Conservation (phyloP, 1,140 invertebrate species). For the Drosophila truncata region DNA sequence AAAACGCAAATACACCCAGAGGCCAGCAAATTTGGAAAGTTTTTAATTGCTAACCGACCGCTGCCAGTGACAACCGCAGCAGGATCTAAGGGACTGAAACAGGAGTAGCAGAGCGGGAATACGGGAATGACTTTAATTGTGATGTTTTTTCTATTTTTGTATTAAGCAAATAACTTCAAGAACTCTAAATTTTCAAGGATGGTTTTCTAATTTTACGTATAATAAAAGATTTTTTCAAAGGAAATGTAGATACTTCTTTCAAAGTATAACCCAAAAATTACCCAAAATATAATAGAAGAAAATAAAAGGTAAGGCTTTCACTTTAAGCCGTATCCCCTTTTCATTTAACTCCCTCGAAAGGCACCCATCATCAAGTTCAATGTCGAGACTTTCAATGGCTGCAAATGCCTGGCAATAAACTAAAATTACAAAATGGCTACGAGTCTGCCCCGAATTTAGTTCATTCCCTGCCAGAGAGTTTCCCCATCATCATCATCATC, state of each 20-base stretch:
- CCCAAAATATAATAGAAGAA: background rate
- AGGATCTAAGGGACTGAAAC: background rate
- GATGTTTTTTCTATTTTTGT: background rate
- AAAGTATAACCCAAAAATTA: background rate
- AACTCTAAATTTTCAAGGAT: background rate
- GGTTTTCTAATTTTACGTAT: background rate
- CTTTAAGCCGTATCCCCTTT: conserved; percentile 15
- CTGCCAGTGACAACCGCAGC: conserved; percentile 73
- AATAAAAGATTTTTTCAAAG: background rate
- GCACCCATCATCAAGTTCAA: conserved; percentile 60
- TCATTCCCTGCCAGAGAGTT: background rate
- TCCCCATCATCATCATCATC: conserved; percentile 27
- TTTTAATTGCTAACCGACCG: conserved; percentile 80
- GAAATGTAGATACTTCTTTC: background rate
- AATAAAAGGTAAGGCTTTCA: background rate
- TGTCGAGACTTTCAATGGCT: conserved; percentile 51
- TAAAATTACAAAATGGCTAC: conserved; percentile 62
- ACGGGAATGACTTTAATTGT: background rate
- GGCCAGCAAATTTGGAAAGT: conserved; percentile 66
- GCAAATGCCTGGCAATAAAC: conserved; percentile 62
- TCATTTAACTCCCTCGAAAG: background rate
- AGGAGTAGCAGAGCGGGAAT: background rate
- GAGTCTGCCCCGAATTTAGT: conserved; percentile 28
- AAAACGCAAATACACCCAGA: conserved; percentile 19
- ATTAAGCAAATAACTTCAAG: background rate